Percentiles rank a stretch among this genome's conserved stretches.
These are phyloP conservation scores for Pangasius krempfi DNA, from an alignment of 2,797 vertebrate genomes.

Conservation along the genomic window DNA sequence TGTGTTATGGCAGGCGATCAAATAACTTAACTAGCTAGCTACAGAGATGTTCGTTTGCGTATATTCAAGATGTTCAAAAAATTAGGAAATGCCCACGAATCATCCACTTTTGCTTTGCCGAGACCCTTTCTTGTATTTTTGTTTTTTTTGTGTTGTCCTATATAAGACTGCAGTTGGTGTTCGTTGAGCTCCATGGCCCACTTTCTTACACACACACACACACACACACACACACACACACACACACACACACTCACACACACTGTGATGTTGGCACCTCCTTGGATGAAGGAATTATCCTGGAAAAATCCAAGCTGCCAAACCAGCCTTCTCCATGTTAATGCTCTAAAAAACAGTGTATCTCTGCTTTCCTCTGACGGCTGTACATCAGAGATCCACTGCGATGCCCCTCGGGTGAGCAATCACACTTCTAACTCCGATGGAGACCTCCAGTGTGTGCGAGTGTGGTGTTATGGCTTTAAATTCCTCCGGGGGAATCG, in stretches of 20 bases:
- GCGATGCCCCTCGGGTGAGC: constrained; percentile 25
- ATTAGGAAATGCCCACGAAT: not conserved
- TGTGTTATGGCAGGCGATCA: not conserved
- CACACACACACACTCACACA: constrained; percentile 7
- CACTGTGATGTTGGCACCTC: constrained; percentile 8
- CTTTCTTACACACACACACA: constrained; percentile 9
- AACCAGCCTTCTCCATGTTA: constrained; percentile 9
- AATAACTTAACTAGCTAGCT: not conserved
- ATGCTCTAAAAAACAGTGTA: not conserved
- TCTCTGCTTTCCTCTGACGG: not conserved
- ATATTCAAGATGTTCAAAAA: not conserved
- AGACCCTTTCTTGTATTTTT: not conserved
- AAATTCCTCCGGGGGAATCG: constrained; percentile 13
- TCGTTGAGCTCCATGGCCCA: constrained; percentile 13
- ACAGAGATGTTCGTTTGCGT: not conserved
- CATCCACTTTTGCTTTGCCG: not conserved
- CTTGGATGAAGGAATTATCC: constrained; percentile 13
- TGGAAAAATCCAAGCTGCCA: constrained; percentile 7
- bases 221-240: constrained; percentile 13
- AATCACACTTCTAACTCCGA: constrained; percentile 18
- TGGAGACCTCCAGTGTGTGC: not conserved
- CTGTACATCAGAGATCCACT: not conserved
- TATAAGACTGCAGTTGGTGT: constrained; percentile 6
- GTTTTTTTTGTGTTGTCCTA: constrained; percentile 3
- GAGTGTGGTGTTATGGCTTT: constrained; percentile 4